These are phyloP conservation scores for Toxonevra muliebris DNA, from an alignment of 2,888 invertebrate species.

Conservation along the genomic window DNA sequence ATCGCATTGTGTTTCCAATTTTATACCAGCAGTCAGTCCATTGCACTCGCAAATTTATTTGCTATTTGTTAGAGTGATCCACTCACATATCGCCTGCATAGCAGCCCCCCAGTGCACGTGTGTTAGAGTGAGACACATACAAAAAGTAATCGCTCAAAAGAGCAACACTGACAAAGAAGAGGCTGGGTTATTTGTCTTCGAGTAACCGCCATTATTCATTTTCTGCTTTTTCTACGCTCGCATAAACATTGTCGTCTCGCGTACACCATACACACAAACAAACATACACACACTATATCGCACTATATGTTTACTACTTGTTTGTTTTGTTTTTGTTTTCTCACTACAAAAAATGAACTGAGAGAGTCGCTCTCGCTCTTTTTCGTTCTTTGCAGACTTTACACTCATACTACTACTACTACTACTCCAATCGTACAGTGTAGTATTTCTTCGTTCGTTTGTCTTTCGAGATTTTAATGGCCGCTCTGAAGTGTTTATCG, in stretches of 20 bases:
- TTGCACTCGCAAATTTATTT: slow-evolving; percentile 21
- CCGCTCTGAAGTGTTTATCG: slow-evolving; percentile 65
- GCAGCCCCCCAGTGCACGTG: neutral
- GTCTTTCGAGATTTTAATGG: slow-evolving; percentile 59
- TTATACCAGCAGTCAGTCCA: too few relatives aligned
- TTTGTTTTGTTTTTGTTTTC: slow-evolving; percentile 5
- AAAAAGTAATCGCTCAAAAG: slow-evolving; percentile 27
- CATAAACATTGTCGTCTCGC: too few relatives aligned
- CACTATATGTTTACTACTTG: slow-evolving; percentile 2
- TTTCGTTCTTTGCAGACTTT: neutral
- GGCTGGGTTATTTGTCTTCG: slow-evolving; percentile 65
- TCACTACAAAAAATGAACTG: neutral
- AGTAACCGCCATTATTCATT: slow-evolving; percentile 64
- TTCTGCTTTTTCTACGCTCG: slow-evolving; percentile 42
- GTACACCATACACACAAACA: too few relatives aligned
- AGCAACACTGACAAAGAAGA: slow-evolving; percentile 54
- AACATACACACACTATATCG: too few relatives aligned
- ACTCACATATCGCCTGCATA: slow-evolving; percentile 39
- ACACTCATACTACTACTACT: too few relatives aligned
- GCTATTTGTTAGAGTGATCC: slow-evolving; percentile 28
- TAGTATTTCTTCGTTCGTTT: slow-evolving; percentile 12
- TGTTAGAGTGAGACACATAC: slow-evolving; percentile 26
- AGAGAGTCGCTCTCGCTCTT: slow-evolving; percentile 19
- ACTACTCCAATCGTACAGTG: slow-evolving; percentile 18
- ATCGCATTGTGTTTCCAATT: too few relatives aligned